Conservation (phyloP, 2,888 invertebrate species). For the Trachelus stipa region DNA sequence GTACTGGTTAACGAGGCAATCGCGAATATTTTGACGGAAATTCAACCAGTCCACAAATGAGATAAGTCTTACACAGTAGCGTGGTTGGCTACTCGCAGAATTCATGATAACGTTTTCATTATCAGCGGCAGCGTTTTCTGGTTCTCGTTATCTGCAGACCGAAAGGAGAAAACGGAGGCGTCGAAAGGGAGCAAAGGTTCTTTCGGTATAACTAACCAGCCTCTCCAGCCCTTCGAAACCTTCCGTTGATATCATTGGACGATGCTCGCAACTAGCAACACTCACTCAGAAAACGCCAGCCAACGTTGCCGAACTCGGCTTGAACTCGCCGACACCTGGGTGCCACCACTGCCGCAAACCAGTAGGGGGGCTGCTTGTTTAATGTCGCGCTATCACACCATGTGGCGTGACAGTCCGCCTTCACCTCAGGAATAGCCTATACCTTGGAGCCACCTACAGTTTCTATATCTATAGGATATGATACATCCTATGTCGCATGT, state of each 20-base stretch:
- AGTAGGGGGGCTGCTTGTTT: constrained; percentile 26
- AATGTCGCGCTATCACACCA: constrained; percentile 52
- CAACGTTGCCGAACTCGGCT: background rate
- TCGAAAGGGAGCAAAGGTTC: background rate
- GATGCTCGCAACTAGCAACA: background rate
- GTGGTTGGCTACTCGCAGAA: background rate
- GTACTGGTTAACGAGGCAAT: background rate
- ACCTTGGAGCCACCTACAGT: background rate
- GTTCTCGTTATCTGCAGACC: background rate
- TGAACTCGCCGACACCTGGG: background rate
- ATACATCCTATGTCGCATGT: background rate
- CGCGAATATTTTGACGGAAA: background rate
- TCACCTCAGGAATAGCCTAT: background rate
- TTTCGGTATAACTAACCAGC: background rate
- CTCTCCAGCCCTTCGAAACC: background rate
- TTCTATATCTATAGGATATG: background rate
- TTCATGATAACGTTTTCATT: background rate
- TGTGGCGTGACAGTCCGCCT: constrained; percentile 48
- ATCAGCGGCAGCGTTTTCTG: background rate
- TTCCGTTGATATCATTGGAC: background rate
- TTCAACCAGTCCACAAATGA: background rate
- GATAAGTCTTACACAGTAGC: background rate
- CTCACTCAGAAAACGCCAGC: background rate
- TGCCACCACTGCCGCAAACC: background rate
- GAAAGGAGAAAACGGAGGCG: background rate